A percentile compares a stretch with the other conserved stretches of the same genome.
Evolutionary conservation across 1,140 invertebrate species (phyloP).

Genomic region (Holcopasites calliopsidis): DNA sequence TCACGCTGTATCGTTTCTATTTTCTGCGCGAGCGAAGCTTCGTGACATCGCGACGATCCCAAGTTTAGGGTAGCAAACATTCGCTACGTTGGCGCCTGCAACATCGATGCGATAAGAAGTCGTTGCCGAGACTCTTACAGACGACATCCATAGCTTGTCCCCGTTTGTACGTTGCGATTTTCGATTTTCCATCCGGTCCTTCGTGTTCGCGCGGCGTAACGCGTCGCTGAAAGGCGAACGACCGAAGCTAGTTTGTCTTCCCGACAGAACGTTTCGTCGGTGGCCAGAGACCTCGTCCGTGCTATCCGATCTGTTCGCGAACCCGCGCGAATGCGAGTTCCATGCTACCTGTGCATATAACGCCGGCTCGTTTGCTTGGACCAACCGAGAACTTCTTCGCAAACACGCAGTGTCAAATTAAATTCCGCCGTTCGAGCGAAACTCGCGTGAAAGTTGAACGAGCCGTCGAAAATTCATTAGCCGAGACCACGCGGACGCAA

Average conservation of each 20-base stretch:
- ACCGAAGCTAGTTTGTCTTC: constrained; percentile 34
- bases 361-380: too few relatives aligned
- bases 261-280: constrained; percentile 36
- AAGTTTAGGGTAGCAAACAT: too few relatives aligned
- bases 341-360: too few relatives aligned
- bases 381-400: not conserved
- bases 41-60: not conserved
- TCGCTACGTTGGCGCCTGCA: too few relatives aligned
- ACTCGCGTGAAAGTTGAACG: not conserved
- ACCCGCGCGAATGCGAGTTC: too few relatives aligned
- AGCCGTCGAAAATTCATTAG: too few relatives aligned
- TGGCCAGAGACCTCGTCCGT: not conserved
- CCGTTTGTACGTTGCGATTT: not conserved
- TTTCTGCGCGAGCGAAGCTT: constrained; percentile 12
- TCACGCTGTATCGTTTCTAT: constrained; percentile 29
- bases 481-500: too few relatives aligned
- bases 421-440: not conserved
- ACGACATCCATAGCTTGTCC: not conserved
- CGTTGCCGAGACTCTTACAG: not conserved
- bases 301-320: not conserved
- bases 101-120: not conserved
- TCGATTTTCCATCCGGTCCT: not conserved
- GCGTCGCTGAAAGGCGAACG: constrained; percentile 35
- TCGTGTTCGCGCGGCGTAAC: constrained; percentile 22
- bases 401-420: not conserved